These are phyloP conservation scores for Diplosoma virens DNA, from an alignment of 23 tunicate genomes.

Conservation along the genomic window DNA sequence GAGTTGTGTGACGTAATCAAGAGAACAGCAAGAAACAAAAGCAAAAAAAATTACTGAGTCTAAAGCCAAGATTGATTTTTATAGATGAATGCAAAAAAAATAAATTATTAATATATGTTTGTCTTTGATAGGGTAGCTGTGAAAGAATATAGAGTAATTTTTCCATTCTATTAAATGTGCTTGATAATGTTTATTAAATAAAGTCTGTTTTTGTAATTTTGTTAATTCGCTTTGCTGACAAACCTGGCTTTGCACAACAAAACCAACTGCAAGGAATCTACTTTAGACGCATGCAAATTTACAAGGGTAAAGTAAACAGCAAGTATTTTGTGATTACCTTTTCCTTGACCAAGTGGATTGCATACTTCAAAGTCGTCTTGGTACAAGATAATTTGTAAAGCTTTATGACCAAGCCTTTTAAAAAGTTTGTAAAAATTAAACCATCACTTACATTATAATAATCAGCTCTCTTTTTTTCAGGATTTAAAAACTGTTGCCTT, in stretches of 20 bases:
- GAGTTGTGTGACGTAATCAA: too few relatives aligned
- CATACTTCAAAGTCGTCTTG: constrained; percentile 41
- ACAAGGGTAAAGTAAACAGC: constrained; percentile 49
- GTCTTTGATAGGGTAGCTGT: too few relatives aligned
- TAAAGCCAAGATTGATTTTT: too few relatives aligned
- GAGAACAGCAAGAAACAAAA: too few relatives aligned
- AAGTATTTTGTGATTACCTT: constrained; percentile 38
- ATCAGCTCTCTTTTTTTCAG: background rate
- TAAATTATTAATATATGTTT: too few relatives aligned
- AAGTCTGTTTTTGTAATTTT: too few relatives aligned
- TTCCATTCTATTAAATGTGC: too few relatives aligned
- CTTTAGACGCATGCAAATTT: constrained; percentile 27
- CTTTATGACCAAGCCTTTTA: background rate
- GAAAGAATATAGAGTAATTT: too few relatives aligned
- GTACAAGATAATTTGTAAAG: constrained; percentile 38
- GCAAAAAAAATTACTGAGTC: too few relatives aligned
- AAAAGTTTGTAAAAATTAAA: constrained; percentile 30
- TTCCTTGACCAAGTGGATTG: constrained; percentile 38
- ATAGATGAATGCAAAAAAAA: too few relatives aligned
- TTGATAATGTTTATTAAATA: too few relatives aligned
- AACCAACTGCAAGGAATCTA: constrained; percentile 37
- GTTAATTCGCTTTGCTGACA: too few relatives aligned
- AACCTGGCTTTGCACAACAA: constrained; percentile 41
- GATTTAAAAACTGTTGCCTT: constrained; percentile 23
- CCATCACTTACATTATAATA: constrained; percentile 42